Conservation (phyloP, 1,140 invertebrate species). For the Aricia agestis region DNA sequence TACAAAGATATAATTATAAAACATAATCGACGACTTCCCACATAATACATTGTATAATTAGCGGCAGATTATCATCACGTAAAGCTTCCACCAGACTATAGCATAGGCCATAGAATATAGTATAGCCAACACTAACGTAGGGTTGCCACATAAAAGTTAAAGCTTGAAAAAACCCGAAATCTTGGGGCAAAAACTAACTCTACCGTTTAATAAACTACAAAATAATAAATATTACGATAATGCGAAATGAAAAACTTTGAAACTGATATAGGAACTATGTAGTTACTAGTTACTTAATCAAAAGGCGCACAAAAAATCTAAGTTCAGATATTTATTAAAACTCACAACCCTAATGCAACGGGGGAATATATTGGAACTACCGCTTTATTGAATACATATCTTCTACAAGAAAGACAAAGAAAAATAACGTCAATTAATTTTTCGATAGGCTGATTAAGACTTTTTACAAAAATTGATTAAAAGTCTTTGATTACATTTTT, state of each 20-base stretch:
- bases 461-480: not conserved
- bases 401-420: not conserved
- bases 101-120: not conserved
- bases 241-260: no score
- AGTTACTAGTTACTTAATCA: no score
- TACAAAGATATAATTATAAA: conserved; percentile 30
- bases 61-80: conserved; percentile 31
- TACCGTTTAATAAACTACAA: no score
- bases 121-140: not conserved
- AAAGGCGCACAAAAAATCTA: no score
- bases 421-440: not conserved
- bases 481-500: not conserved
- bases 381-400: not conserved
- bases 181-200: no score
- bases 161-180: no score
- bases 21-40: conserved; percentile 33
- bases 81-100: conserved; percentile 3
- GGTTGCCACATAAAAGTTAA: not conserved
- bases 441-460: not conserved
- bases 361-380: no score
- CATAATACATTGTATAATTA: conserved; percentile 44
- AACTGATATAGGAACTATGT: no score
- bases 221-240: no score
- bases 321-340: no score
- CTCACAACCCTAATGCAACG: no score